Base-by-base conservation (phyloP, 2,888 invertebrate species). In the Xanthia icteritia region DNA sequence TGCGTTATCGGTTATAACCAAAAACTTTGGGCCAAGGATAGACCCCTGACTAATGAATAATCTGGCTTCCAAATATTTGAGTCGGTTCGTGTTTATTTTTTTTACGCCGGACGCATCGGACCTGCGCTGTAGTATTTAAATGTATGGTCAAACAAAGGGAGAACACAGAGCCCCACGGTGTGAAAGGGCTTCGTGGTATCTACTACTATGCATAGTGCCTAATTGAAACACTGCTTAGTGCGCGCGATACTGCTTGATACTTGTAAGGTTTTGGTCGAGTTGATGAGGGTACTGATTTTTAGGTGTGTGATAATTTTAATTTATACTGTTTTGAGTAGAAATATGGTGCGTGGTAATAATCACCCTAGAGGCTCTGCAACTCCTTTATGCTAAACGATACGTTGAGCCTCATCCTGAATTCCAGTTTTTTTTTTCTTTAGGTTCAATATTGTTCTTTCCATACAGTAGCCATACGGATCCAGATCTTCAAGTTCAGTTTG, bases 101-200 rank as follows among this genome's bases (percentile, higher is more conserved):
- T 85, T 76, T 92, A 92, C 61, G 72, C 93, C 94, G 93, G 93
- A 93, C 93, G 92, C 92, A 92, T 93, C 92, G 91, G 89, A 90
- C 90, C 91, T 91, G 89, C 90, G 89, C 91, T 89, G 87, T 92
- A 92, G 92, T 95, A 96, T 96, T 95, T 95, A 95, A 95, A 96
- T 96, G 95, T 95, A 93, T 95, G 92, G 93, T 92, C 95, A 96
- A 96, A 96, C 96, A 96, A 96, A 95, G 93, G 95, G 92, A 92
- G 90, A 88, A 90, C 90, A 92, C 89, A 92, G 92, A 88, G 90
- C 80, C 88, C 89, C 86, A 89, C 92, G 91, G 94, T 93, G 95
- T 94, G 95, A 95, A 95, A 94, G 95, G 92, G 92, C 91, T 86
- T 90, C 90, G 90, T 89, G 89, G 91, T 90, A 86, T 91, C 93